Percentiles rank a stretch among this genome's conserved stretches.
Evolutionary conservation across 2,113 vertebrate genomes (phyloP).

Genomic region (Calidris pygmaea): DNA sequence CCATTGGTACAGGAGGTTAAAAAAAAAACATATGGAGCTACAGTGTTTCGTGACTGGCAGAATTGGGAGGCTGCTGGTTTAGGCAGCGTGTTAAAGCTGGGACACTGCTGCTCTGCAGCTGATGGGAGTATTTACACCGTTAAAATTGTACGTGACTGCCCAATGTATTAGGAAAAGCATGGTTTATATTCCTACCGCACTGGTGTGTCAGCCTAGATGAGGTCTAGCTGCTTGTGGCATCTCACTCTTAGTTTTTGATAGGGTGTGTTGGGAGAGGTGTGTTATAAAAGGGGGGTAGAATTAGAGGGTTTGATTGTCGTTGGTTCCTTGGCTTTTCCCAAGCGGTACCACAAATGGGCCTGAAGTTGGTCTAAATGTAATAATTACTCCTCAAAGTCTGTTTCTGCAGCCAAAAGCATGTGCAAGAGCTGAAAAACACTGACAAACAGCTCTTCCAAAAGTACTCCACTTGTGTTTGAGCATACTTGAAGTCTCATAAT

Average conservation of each 20-base stretch:
- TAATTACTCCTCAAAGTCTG: neutral
- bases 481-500: neutral
- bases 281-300: neutral
- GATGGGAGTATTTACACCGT: neutral
- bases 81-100: neutral
- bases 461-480: neutral
- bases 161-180: neutral
- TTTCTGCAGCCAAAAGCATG: neutral
- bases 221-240: neutral
- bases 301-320: neutral
- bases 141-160: neutral
- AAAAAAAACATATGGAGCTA: neutral
- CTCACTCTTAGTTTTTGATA: neutral
- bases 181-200: neutral
- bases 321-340: neutral
- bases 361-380: neutral
- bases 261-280: neutral
- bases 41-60: neutral
- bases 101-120: neutral
- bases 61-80: neutral
- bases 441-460: neutral
- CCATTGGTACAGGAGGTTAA: neutral
- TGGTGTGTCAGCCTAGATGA: neutral
- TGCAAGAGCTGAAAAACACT: neutral
- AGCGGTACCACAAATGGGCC: neutral